A percentile compares a stretch with the other conserved stretches of the same genome.
phyloP scores from a whole-genome alignment of 1,140 invertebrate genomes.

The Holotrichia oblita region DNA sequence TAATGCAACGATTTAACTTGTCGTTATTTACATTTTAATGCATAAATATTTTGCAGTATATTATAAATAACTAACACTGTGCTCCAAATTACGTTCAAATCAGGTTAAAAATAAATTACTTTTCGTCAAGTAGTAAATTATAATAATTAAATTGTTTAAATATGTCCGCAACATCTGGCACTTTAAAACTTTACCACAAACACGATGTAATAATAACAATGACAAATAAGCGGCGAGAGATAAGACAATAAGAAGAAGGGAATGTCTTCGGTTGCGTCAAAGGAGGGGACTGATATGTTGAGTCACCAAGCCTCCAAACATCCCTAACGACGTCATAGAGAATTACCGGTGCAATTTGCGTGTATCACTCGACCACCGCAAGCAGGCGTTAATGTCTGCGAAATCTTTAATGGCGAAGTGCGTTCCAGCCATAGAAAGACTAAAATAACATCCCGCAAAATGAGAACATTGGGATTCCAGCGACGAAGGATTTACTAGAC shows the following conservation, averaged over 20 bases:
- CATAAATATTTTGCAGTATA: too few relatives aligned
- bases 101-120: too few relatives aligned
- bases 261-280: not conserved
- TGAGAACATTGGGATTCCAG: constrained; percentile 14
- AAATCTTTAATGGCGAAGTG: constrained; percentile 13
- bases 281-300: not conserved
- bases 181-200: not conserved
- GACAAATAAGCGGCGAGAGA: not conserved
- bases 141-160: not conserved
- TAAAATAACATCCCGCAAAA: not conserved
- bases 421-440: not conserved
- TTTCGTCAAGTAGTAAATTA: too few relatives aligned
- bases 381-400: constrained; percentile 23
- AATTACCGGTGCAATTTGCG: constrained; percentile 33
- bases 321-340: constrained; percentile 20
- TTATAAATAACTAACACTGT: too few relatives aligned
- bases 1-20: too few relatives aligned
- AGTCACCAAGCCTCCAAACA: not conserved
- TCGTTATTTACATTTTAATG: too few relatives aligned
- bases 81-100: too few relatives aligned
- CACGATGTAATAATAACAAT: not conserved
- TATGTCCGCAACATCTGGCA: not conserved
- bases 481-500: not conserved
- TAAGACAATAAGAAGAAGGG: not conserved
- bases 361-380: constrained; percentile 27